These are phyloP conservation scores for Campylomormyrus tamandua DNA, from an alignment of 2,113 vertebrate genomes.

Conservation along the genomic window DNA sequence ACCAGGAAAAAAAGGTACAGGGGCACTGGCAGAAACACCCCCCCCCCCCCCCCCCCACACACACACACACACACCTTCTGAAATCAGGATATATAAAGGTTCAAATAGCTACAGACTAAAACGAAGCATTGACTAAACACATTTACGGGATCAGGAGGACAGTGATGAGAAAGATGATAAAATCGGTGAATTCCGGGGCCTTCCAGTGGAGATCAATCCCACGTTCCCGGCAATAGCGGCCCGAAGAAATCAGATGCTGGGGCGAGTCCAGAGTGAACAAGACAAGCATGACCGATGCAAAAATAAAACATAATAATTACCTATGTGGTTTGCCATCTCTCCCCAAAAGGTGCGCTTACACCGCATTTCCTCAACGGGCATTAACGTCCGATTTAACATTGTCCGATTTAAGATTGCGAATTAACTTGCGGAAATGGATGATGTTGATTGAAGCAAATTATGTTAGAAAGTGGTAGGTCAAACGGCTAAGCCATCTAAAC, in stretches of 20 bases:
- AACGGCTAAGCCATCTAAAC: neutral
- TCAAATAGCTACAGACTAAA: neutral
- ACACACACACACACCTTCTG: neutral
- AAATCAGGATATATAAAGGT: neutral
- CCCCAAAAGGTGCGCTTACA: neutral
- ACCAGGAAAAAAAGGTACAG: too few relatives aligned
- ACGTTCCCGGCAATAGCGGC: neutral
- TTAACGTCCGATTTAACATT: neutral
- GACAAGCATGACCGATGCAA: neutral
- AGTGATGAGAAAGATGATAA: neutral
- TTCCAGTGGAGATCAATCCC: neutral
- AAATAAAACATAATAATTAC: neutral
- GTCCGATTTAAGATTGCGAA: neutral
- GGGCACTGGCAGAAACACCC: neutral
- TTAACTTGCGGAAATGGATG: neutral
- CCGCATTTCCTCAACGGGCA: neutral
- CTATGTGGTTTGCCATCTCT: neutral
- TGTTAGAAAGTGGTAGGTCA: neutral
- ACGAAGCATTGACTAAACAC: neutral
- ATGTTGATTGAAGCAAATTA: neutral
- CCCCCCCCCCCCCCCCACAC: neutral
- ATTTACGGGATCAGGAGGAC: neutral
- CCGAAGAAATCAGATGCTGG: neutral
- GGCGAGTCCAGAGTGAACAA: neutral
- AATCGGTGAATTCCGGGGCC: neutral